Evolutionary conservation across 2,113 vertebrate genomes (phyloP), one percentile per base, ranked within the genome.

Genomic region (Gambusia holbrooki): DNA sequence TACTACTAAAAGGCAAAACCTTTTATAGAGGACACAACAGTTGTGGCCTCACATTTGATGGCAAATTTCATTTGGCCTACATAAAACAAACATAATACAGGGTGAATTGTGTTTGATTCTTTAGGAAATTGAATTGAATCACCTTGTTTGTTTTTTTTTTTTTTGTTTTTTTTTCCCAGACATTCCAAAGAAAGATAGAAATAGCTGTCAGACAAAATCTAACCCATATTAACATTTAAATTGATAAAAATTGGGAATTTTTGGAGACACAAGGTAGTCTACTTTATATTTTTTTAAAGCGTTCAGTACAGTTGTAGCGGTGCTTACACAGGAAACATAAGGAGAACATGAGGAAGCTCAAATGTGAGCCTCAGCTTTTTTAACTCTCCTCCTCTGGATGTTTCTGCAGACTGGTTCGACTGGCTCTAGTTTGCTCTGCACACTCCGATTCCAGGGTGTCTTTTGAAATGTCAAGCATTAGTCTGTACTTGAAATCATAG

Each of bases 271-370:
- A 48, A 25, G 37, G 28, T 62, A 25, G 33, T 40, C 33, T 30
- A 5, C 29, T 40, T 32, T 1, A 60, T 62, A 13, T 13, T 15
- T 27, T 27, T 42, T 15, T 1, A 14, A 42, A 5, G 37, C 45
- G 37, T 12, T 48, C 22, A 62, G 33, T 10, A 37, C 32, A 17
- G 22, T 48, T 29, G 14, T 30, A 42, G 73, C 45, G 8, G 25
- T 32, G 71, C 78, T 74, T 58, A 42, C 11, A 73, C 79, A 89
- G 81, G 85, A 86, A 87, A 81, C 77, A 51, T 74, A 74, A 81
- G 84, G 62, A 15, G 7, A 72, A 62, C 83, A 84, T 75, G 82
- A 82, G 77, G 73, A 82, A 82, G 79, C 69, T 32, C 62, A 40
- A 77, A 63, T 25, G 12, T 6, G 63, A 66, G 78, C 58, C 67